Evolutionary conservation across 2,797 vertebrate genomes (phyloP).

Genomic region (Artibeus lituratus): DNA sequence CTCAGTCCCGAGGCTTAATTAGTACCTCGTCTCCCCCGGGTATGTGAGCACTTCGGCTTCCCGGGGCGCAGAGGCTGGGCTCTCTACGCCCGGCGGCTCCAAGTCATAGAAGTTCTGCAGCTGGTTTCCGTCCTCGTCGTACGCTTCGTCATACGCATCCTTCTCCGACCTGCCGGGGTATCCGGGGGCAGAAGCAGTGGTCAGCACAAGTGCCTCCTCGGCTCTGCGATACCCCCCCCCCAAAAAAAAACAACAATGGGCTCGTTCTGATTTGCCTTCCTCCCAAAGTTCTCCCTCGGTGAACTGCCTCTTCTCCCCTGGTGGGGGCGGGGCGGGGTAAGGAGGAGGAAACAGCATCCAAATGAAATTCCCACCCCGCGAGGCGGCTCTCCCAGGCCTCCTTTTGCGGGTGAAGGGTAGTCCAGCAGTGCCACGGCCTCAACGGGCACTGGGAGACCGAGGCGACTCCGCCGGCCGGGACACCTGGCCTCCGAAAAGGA

Average conservation of each 20-base stretch:
- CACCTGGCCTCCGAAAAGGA: not conserved
- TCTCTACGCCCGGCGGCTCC: slow-evolving; percentile 87
- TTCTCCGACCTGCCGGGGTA: slow-evolving; percentile 83
- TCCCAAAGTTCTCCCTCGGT: not conserved
- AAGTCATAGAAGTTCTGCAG: slow-evolving; percentile 90
- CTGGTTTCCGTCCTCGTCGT: slow-evolving; percentile 92
- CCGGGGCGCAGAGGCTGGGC: slow-evolving; percentile 86
- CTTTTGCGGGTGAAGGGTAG: not conserved
- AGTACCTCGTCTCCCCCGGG: slow-evolving; percentile 90
- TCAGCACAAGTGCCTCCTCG: slow-evolving; percentile 13
- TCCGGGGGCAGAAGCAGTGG: slow-evolving; percentile 42
- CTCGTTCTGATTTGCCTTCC: not conserved
- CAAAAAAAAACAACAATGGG: not conserved
- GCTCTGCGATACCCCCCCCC: not conserved
- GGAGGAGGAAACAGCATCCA: not conserved
- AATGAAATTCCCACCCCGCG: not conserved
- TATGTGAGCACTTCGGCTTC: slow-evolving; percentile 89
- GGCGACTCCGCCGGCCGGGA: not conserved
- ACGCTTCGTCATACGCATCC: slow-evolving; percentile 78
- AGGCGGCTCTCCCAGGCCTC: not conserved
- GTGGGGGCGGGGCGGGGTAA: not conserved
- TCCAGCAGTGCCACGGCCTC: not conserved
- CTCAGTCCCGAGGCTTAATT: not conserved
- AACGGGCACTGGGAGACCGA: not conserved
- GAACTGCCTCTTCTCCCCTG: not conserved